These are phyloP conservation scores for Tribolium freemani DNA, from an alignment of 2,888 invertebrate genomes.

Conservation along the genomic window DNA sequence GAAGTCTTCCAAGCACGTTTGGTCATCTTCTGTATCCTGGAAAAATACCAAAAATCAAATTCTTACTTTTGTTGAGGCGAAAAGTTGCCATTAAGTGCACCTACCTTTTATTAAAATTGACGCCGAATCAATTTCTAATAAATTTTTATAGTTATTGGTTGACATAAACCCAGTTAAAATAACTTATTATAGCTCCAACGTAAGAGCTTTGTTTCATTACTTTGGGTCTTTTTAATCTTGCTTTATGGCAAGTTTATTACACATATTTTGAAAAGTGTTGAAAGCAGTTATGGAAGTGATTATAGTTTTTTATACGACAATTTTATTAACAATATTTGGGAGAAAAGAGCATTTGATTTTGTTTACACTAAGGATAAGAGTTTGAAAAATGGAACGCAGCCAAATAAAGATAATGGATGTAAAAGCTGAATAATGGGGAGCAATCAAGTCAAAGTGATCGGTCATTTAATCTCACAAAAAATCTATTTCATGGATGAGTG, in stretches of 20 bases:
- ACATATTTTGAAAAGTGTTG: not conserved
- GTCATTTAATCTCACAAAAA: not conserved
- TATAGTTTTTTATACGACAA: not conserved
- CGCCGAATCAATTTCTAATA: not conserved
- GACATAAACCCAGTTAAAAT: not conserved
- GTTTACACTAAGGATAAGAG: not conserved
- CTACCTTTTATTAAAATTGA: not conserved
- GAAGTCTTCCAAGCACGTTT: slow-evolving; percentile 76
- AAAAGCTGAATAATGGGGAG: not conserved
- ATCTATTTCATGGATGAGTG: not conserved
- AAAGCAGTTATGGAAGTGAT: not conserved
- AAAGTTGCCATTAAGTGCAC: not conserved
- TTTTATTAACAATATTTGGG: not conserved
- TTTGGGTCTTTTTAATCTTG: not conserved
- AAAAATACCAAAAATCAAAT: slow-evolving; percentile 43
- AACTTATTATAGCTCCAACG: no score
- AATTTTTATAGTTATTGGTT: not conserved
- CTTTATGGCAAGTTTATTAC: not conserved
- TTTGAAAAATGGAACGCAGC: not conserved
- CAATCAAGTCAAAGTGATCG: not conserved
- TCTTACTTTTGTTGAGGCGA: not conserved
- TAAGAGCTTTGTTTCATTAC: no score
- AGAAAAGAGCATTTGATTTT: not conserved
- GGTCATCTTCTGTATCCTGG: slow-evolving; percentile 73
- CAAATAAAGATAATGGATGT: not conserved